Conservation (phyloP, 2,797 vertebrate species). For the Sebastes kiyomatsui region DNA sequence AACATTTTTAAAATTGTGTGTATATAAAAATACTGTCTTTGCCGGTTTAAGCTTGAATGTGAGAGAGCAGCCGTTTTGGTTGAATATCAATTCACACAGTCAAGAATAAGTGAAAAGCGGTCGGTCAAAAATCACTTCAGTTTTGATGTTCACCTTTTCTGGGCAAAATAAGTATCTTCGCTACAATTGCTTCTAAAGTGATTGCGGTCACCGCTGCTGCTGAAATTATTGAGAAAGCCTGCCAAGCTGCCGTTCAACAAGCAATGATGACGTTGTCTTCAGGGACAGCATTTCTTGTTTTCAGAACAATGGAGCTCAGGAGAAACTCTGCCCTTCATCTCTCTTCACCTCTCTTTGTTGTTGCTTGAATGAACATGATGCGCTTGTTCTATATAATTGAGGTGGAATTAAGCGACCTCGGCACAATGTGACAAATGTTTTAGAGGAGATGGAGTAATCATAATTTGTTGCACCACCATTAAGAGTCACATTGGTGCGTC, state of each 20-base stretch:
- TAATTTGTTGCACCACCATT: constrained; percentile 5
- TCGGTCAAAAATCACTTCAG: not conserved
- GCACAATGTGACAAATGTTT: constrained; percentile 6
- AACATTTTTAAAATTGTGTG: not conserved
- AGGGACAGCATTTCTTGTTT: not conserved
- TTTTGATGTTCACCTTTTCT: not conserved
- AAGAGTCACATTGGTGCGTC: not conserved
- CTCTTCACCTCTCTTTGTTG: constrained; percentile 5
- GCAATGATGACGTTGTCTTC: not conserved
- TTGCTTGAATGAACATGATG: constrained; percentile 8
- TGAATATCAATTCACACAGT: not conserved
- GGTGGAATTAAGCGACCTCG: constrained; percentile 1
- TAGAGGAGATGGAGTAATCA: not conserved
- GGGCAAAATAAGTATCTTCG: not conserved
- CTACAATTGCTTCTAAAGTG: not conserved
- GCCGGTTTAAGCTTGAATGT: not conserved
- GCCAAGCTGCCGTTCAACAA: not conserved
- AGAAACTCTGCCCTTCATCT: constrained; percentile 19
- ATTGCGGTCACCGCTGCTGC: not conserved
- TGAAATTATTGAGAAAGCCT: not conserved
- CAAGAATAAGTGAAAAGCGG: not conserved
- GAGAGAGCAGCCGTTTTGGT: not conserved
- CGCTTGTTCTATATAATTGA: constrained; percentile 7
- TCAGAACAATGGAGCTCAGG: constrained; percentile 13
- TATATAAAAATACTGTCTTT: not conserved